Conservation (phyloP, 1,140 invertebrate species). For the Aphaenogaster rudis region DNA sequence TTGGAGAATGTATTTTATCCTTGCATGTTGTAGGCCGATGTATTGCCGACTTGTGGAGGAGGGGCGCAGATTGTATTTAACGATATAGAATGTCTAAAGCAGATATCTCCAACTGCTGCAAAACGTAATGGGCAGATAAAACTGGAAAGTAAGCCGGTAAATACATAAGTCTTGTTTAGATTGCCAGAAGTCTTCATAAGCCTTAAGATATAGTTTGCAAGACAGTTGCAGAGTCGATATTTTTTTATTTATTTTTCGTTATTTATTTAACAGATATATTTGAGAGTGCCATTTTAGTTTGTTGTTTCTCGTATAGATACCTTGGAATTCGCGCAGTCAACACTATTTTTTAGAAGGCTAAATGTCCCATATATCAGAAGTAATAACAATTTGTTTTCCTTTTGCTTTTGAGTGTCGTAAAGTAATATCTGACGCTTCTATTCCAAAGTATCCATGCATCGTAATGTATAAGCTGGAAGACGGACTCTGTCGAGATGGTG, state of each 20-base stretch:
- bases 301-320: background rate
- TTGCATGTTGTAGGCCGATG: constrained; percentile 90
- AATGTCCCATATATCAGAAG: background rate
- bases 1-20: background rate
- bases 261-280: constrained; percentile 39
- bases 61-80: constrained; percentile 98
- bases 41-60: constrained; percentile 96
- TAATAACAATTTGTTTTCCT: constrained; percentile 28
- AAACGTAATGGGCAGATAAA: constrained; percentile 74
- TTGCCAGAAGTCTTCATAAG: background rate
- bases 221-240: background rate
- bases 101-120: constrained; percentile 91
- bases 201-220: background rate
- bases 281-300: background rate
- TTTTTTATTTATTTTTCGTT: constrained; percentile 32
- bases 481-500: constrained; percentile 20
- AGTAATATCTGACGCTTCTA: background rate
- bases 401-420: background rate
- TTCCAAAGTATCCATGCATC: constrained; percentile 22
- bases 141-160: constrained; percentile 10
- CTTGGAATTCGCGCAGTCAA: background rate
- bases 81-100: constrained; percentile 96
- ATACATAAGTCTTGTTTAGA: background rate
- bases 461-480: constrained; percentile 27
- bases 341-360: background rate